Base-by-base conservation (phyloP, 2,888 invertebrate species). In the Drosophila demipolita region DNA sequence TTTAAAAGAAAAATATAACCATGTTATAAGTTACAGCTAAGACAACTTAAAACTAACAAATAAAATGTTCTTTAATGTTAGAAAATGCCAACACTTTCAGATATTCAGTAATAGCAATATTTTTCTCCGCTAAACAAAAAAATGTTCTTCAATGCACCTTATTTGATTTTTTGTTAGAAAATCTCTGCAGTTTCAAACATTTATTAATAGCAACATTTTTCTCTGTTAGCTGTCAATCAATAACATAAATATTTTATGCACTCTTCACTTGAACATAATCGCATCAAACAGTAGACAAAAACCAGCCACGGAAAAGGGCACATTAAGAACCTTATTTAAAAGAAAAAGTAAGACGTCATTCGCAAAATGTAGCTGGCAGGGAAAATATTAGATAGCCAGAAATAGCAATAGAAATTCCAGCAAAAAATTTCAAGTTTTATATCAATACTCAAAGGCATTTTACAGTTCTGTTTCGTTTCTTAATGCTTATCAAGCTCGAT, bases 381-480 rank as follows among this genome's bases (percentile, higher is more conserved):
- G 77, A 76, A 80, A 77, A 15, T 36, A 53, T 9, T 11, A 26
- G 36, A 49, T 36, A 23, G 20, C 32, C 26, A 11, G 20, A 54
- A 55, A 57, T 57, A 35, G 59, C 60, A 45, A 63, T 45, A 49
- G 55, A 45, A 68, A 77, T 45, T 52, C 38, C 40, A 77, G 65
- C 80, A 53, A 52, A 53, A 72, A 72, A 62, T 40, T 45, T 73
- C 53, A 50, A 80, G 81, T 80, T 65, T 48, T 60, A 66, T 68
- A 63, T 73, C 77, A 78, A 80, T 78, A 81, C 73, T 76, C 68
- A 40, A 77, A 38, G 20, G 50, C 32, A 64, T 54, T 78, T 66
- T 52, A 63, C 59, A 29, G 20, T 58, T 48, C 9, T 42, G 26
- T 55, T 15, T 29, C 23, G 29, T 45, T 63, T 36, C 52, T 63